Percentiles rank a stretch among this genome's conserved stretches.
These are phyloP conservation scores for Portevinia maculata DNA, from an alignment of 2,888 invertebrate genomes.

Conservation along the genomic window DNA sequence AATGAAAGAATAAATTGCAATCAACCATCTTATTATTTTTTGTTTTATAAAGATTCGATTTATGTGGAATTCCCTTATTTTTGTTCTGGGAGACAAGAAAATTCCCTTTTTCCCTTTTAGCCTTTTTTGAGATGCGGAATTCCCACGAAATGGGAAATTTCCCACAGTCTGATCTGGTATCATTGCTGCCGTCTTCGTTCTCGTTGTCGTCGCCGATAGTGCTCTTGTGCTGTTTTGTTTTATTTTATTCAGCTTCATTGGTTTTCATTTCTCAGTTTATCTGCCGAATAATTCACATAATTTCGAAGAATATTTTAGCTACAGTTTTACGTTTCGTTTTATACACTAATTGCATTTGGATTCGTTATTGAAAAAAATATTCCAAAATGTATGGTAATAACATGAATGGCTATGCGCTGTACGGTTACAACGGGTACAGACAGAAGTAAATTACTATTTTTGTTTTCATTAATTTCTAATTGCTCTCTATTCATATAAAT, in stretches of 20 bases:
- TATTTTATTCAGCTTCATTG: constrained; percentile 60
- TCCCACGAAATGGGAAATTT: no score
- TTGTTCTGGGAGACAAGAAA: no score
- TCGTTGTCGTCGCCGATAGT: constrained; percentile 59
- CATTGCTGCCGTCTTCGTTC: constrained; percentile 26
- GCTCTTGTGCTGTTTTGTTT: constrained; percentile 61
- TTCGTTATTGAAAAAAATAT: constrained; percentile 31
- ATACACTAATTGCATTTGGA: constrained; percentile 39
- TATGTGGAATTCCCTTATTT: no score
- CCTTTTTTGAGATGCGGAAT: no score
- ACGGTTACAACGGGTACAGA: constrained; percentile 78
- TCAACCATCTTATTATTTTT: no score
- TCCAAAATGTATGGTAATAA: constrained; percentile 77
- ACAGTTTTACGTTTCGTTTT: constrained; percentile 34
- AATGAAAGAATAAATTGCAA: no score
- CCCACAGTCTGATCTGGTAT: no score
- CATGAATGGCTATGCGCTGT: constrained; percentile 78
- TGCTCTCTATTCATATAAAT: constrained; percentile 5
- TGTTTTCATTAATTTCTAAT: constrained; percentile 35
- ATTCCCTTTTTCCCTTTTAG: no score
- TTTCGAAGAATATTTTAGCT: constrained; percentile 29
- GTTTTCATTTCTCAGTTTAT: constrained; percentile 33
- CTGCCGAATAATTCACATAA: constrained; percentile 5
- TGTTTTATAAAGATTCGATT: no score
- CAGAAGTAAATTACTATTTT: constrained; percentile 77